These are phyloP conservation scores for Microhierax caerulescens DNA, from an alignment of 2,797 vertebrate genomes.

Conservation along the genomic window DNA sequence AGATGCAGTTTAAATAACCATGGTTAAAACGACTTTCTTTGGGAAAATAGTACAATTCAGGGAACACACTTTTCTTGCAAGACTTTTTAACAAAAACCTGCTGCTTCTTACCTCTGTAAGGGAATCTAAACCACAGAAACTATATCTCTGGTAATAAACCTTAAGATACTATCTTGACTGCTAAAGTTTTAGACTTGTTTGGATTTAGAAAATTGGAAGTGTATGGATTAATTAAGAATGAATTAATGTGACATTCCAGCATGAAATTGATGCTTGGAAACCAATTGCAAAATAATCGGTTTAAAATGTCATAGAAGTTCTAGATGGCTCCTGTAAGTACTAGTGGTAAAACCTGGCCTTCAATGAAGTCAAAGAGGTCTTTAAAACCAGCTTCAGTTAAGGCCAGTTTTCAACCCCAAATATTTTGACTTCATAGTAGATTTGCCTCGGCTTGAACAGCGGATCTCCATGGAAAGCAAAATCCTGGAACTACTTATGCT, in stretches of 20 bases:
- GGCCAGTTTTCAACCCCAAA: neutral
- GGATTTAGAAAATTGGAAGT: conserved; percentile 71
- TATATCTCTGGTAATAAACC: neutral
- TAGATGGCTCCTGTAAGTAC: conserved; percentile 29
- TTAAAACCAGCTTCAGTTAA: neutral
- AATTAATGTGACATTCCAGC: conserved; percentile 73
- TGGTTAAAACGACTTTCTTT: neutral
- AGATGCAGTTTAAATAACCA: neutral
- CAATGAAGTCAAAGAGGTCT: neutral
- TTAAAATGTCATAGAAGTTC: conserved; percentile 54
- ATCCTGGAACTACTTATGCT: neutral
- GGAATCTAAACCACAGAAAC: neutral
- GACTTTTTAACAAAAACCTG: neutral
- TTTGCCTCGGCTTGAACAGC: neutral
- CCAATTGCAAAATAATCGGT: conserved; percentile 57
- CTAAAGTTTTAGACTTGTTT: conserved; percentile 60
- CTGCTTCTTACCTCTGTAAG: neutral
- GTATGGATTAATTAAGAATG: conserved; percentile 72
- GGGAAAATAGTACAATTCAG: neutral
- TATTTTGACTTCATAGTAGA: neutral
- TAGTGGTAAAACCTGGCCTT: neutral
- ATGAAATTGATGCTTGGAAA: conserved; percentile 61
- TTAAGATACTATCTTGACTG: conserved; percentile 33
- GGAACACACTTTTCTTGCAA: neutral
- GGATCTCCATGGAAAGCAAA: neutral